Evolutionary conservation across 1,140 invertebrate genomes (phyloP).

Genomic region (Mylabris phalerata): DNA sequence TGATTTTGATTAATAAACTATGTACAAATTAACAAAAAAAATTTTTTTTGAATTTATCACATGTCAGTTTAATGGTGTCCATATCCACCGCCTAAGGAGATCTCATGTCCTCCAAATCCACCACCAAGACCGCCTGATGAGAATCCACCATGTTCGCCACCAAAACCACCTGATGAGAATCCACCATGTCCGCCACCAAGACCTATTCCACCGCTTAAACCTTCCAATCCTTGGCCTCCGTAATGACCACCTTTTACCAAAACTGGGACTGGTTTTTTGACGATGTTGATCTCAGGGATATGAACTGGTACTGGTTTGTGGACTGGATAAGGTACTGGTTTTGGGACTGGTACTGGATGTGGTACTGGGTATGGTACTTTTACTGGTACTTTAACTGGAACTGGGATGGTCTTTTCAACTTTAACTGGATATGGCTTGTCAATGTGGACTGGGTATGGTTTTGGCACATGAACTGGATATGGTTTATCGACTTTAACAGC

Average conservation of each 20-base stretch:
- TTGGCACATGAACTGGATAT: slow-evolving; percentile 34
- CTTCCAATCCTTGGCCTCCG: slow-evolving; percentile 27
- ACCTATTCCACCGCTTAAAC: slow-evolving; percentile 22
- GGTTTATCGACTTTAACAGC: slow-evolving; percentile 31
- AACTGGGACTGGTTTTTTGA: slow-evolving; percentile 56
- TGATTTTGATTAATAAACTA: too few relatives aligned
- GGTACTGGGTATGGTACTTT: slow-evolving; percentile 53
- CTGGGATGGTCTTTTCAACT: slow-evolving; percentile 50
- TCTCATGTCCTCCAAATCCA: slow-evolving; percentile 11
- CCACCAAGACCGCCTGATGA: slow-evolving; percentile 10
- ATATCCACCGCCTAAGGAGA: slow-evolving; percentile 13
- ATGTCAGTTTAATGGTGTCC: slow-evolving; percentile 6
- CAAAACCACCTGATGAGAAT: slow-evolving; percentile 11
- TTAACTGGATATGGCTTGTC: slow-evolving; percentile 51
- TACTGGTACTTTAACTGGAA: slow-evolving; percentile 51
- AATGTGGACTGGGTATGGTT: slow-evolving; percentile 37
- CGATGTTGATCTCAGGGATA: slow-evolving; percentile 43
- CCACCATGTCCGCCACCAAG: slow-evolving; percentile 20
- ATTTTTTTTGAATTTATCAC: not conserved
- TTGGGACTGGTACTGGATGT: slow-evolving; percentile 28
- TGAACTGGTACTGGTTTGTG: slow-evolving; percentile 40
- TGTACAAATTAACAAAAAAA: slow-evolving; percentile 1
- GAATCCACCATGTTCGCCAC: slow-evolving; percentile 4
- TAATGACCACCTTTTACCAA: slow-evolving; percentile 33
- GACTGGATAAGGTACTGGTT: slow-evolving; percentile 35